Evolutionary conservation across 2,888 invertebrate species (phyloP).

Genomic region (Panzeria rudis): DNA sequence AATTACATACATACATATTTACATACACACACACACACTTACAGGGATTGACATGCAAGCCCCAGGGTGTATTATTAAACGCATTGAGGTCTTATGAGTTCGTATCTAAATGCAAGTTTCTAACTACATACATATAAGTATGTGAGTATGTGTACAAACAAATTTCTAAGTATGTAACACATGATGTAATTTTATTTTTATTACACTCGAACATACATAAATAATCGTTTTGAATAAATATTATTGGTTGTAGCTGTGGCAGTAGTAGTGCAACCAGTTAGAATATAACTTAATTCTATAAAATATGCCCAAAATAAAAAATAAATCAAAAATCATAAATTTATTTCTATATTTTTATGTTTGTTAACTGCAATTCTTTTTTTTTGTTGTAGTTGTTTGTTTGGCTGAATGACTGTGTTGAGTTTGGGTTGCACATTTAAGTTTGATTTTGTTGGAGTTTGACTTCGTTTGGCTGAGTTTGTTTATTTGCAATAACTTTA

Average conservation of each 20-base stretch:
- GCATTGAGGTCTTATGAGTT: neutral
- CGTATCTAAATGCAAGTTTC: neutral
- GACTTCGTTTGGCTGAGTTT: slow-evolving; percentile 39
- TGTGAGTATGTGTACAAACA: neutral
- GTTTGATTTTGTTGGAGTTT: slow-evolving; percentile 26
- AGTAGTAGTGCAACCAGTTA: neutral
- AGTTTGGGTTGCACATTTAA: slow-evolving; percentile 37
- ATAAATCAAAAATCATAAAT: slow-evolving; percentile 72
- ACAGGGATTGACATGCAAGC: neutral
- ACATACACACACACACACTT: no score
- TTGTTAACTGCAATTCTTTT: slow-evolving; percentile 19
- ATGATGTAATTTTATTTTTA: slow-evolving; percentile 29
- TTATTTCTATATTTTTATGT: slow-evolving; percentile 33
- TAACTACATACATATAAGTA: neutral
- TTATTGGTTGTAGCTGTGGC: neutral
- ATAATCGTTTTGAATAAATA: slow-evolving; percentile 21
- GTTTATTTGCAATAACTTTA: slow-evolving; percentile 70
- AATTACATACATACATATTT: slow-evolving; percentile 15
- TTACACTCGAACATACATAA: slow-evolving; percentile 26
- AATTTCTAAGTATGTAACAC: neutral
- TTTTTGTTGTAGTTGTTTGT: slow-evolving; percentile 45
- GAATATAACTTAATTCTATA: slow-evolving; percentile 65
- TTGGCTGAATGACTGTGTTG: slow-evolving; percentile 55
- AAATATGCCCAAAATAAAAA: slow-evolving; percentile 69
- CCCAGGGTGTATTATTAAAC: slow-evolving; percentile 35